A percentile compares a stretch with the other conserved stretches of the same genome.
Conservation (phyloP, 2,888 invertebrate genomes). For the Drosophila neutralis region DNA sequence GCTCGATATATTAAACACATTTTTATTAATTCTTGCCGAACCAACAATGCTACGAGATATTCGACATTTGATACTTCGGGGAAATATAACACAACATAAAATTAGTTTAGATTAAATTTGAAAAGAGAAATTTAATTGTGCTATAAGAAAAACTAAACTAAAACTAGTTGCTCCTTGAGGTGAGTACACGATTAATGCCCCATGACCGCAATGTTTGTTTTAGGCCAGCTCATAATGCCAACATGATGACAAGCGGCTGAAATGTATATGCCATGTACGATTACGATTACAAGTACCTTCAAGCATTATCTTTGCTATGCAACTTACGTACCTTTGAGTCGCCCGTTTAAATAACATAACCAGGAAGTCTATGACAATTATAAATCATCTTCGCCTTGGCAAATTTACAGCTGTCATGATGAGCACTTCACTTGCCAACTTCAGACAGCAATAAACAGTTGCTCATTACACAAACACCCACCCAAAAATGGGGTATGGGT, state of each 20-base stretch:
- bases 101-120: background rate
- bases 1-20: background rate
- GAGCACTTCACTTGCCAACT: conserved; percentile 67
- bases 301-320: conserved; percentile 13
- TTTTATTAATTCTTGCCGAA: background rate
- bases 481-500: conserved; percentile 59
- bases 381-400: conserved; percentile 73
- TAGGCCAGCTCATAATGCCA: conserved; percentile 40
- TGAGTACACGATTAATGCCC: background rate
- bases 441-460: conserved; percentile 65
- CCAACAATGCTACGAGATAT: background rate
- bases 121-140: background rate
- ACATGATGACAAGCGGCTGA: conserved; percentile 39
- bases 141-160: background rate
- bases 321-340: conserved; percentile 50
- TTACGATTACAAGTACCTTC: conserved; percentile 34
- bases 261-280: conserved; percentile 51
- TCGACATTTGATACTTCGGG: background rate
- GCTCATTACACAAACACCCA: conserved; percentile 74
- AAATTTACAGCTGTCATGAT: conserved; percentile 73
- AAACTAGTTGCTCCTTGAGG: background rate
- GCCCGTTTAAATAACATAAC: conserved; percentile 60
- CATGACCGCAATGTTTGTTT: conserved; percentile 39
- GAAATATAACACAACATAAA: background rate
- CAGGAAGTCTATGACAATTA: conserved; percentile 78